Base-by-base conservation (phyloP, 1,140 invertebrate genomes). In the Drosophila pseudoananassae region DNA sequence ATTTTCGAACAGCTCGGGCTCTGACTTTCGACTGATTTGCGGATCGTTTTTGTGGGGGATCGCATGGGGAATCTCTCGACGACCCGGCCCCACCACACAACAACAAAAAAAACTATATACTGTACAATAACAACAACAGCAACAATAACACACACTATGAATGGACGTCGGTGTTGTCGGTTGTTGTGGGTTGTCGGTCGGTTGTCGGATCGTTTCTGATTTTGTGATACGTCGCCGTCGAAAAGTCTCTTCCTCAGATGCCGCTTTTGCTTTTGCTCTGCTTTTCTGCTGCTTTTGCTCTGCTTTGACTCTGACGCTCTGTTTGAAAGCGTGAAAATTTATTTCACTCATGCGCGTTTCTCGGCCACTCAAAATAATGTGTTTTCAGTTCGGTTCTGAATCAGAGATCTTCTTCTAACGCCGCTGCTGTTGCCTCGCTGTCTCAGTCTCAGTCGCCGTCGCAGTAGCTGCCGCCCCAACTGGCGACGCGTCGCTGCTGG, bases 321-420 rank as follows among this genome's bases (percentile, higher is more conserved):
- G 82, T 78, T 88, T 85, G 85, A 82, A 82, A 87, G 83, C 83
- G 82, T 87, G 78, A 87, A 85, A 87, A 87, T 88, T 71, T 87
- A 87, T 88, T 87, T 83, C 75, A 88, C 83, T 87, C 82, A 87
- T 85, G 78, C 74, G 81, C 81, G 68, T 52, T 73, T 33, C 40
- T 43, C 71, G 50, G 64, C 46, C 78, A 65, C 79, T 83, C 79
- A 69, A 61, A 56, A 64, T 15, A 60, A 43, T 60, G 43, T 69
- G 50, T 69, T 51, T 55, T 69, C 59, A 38, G 46, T 61, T 66
- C 63, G 36, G 25, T 36, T 59, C 45, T 58, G 55, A 58, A 27
- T 27, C 25, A 27, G 25, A 27, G 25, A 27, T 27, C 25, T 27
- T 59, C 57, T 52, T 59, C 57, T 59, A 53, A 65, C 46, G 60